Evolutionary conservation across 2,797 vertebrate genomes (phyloP), one percentile per base, ranked within the genome.

Genomic region (Fistularia commersonii): DNA sequence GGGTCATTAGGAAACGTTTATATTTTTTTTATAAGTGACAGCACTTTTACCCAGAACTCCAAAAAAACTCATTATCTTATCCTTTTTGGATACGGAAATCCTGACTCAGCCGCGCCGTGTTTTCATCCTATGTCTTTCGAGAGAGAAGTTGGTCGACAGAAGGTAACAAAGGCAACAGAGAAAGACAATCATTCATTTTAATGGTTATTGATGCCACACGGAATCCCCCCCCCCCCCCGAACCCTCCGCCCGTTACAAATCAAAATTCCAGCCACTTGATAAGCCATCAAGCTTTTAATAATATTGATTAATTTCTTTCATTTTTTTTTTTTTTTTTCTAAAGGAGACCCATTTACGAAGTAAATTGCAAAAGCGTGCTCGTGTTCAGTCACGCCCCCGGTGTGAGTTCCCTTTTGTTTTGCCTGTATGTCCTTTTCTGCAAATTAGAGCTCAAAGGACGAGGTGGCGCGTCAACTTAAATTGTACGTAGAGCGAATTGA

Each of bases 121-220:
- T n/a, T n/a, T n/a, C n/a, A n/a, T n/a, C n/a, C n/a, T n/a, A n/a
- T n/a, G n/a, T n/a, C n/a, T n/a, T n/a, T n/a, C n/a, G n/a, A n/a
- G n/a, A n/a, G n/a, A n/a, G n/a, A n/a, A n/a, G n/a, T n/a, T n/a
- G 57, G 49, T 37, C 46, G 49, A 45, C 48, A 64, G 72, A 70
- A 67, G 48, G 63, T 62, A 55, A 54, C 11, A 7, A 41, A 8
- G 34, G 23, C 46, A 44, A 41, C 48, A 54, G 38, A 65, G 44
- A 73, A 38, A 60, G 48, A 61, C 61, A 60, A 64, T 73, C 50
- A 37, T 69, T 78, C 61, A 72, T 74, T 77, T 69, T 66, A 81
- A 85, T 84, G 64, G 64, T 39, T 85, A 80, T 78, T 70, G 80
- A 82, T 65, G 66, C 71, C 64, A 61, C 54, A 48, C 64, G 62